Percentiles rank a stretch among this genome's conserved stretches.
Evolutionary conservation across 2,888 invertebrate genomes (phyloP).

Genomic region (Epirrita christyi): DNA sequence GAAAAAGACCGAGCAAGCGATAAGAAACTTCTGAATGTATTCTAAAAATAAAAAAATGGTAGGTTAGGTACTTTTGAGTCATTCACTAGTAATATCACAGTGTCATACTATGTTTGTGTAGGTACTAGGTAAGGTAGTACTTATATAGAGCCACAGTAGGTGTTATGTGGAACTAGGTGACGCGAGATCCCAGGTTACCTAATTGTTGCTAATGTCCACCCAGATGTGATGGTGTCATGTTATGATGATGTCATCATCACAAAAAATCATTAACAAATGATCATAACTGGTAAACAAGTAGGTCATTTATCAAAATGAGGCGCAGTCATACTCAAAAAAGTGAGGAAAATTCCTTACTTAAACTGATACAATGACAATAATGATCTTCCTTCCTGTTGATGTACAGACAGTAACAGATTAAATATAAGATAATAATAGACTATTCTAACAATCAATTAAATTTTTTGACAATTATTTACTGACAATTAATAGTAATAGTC

Average conservation of each 20-base stretch:
- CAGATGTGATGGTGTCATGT: slow-evolving; percentile 29
- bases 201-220: slow-evolving; percentile 34
- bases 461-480: too few species aligned
- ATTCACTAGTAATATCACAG: not conserved
- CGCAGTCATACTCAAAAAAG: not conserved
- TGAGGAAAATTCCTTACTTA: slow-evolving; percentile 4
- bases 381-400: too few species aligned
- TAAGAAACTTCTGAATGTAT: too few species aligned
- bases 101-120: not conserved
- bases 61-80: slow-evolving; percentile 4
- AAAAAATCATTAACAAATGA: slow-evolving; percentile 19
- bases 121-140: slow-evolving; percentile 1
- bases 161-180: slow-evolving; percentile 30
- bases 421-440: too few species aligned
- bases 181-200: slow-evolving; percentile 31
- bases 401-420: too few species aligned
- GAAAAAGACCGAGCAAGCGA: too few species aligned
- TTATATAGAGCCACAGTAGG: slow-evolving; percentile 14
- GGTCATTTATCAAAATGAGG: slow-evolving; percentile 23
- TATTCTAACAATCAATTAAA: too few species aligned
- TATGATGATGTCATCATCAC: slow-evolving; percentile 26
- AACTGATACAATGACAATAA: too few species aligned
- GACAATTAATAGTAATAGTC: too few species aligned
- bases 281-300: slow-evolving; percentile 24
- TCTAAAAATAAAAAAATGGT: not conserved